These are phyloP conservation scores for Pampus argenteus DNA, from an alignment of 2,797 vertebrate species.

Conservation along the genomic window DNA sequence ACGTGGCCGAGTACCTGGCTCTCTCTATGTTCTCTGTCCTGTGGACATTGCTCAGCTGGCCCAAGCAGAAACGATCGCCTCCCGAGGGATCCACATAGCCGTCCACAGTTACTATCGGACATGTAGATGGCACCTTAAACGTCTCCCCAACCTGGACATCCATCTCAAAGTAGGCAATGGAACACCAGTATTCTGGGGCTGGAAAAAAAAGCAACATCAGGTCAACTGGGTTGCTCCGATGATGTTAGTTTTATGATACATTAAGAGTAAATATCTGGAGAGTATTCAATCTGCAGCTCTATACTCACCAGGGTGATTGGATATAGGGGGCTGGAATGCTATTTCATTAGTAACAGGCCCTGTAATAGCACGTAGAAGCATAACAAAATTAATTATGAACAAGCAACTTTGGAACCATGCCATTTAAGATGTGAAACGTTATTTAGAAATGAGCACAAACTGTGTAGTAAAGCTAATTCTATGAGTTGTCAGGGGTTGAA, in stretches of 20 bases:
- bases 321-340: slow-evolving; percentile 97
- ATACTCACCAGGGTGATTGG: slow-evolving; percentile 94
- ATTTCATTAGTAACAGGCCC: slow-evolving; percentile 97
- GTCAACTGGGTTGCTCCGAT: neutral
- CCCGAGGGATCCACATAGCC: slow-evolving; percentile 98
- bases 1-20: slow-evolving; percentile 86
- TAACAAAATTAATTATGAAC: neutral
- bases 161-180: slow-evolving; percentile 99
- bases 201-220: slow-evolving; percentile 8
- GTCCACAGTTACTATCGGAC: slow-evolving; percentile 95
- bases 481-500: neutral
- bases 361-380: slow-evolving; percentile 75
- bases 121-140: slow-evolving; percentile 96
- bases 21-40: slow-evolving; percentile 97
- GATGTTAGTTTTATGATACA: neutral
- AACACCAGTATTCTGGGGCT: slow-evolving; percentile 99
- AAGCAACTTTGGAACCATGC: neutral
- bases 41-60: slow-evolving; percentile 98
- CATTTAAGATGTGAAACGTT: neutral
- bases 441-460: neutral
- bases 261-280: neutral
- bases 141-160: slow-evolving; percentile 98
- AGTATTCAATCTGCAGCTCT: neutral
- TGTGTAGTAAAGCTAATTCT: neutral
- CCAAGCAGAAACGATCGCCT: slow-evolving; percentile 96